phyloP scores from a whole-genome alignment of 2,113 vertebrate genomes.

The Periophthalmus modestus region DNA sequence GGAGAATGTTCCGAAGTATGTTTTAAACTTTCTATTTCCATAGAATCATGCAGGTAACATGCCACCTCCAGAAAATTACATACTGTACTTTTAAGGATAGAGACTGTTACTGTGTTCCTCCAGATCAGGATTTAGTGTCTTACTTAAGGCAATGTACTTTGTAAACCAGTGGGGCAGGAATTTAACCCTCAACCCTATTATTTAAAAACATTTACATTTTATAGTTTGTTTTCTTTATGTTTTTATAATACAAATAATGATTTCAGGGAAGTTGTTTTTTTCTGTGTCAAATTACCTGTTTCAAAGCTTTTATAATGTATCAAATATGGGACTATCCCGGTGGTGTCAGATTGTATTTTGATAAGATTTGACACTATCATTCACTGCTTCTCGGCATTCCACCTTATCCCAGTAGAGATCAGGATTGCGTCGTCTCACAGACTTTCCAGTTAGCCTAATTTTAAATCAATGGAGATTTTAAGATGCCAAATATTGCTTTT shows the following conservation, averaged over 20 bases:
- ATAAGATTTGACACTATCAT: neutral
- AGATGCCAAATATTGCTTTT: too few relatives aligned
- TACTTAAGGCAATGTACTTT: neutral
- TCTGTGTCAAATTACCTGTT: neutral
- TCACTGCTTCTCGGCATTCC: neutral
- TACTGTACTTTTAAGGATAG: too few relatives aligned
- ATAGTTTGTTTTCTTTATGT: neutral
- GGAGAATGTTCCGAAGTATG: too few relatives aligned
- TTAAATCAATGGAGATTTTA: too few relatives aligned
- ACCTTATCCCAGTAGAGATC: too few relatives aligned
- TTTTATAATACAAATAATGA: neutral
- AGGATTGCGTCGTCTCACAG: too few relatives aligned
- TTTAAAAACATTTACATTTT: neutral
- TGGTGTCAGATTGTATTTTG: neutral
- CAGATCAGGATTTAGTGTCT: neutral
- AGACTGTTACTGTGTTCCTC: too few relatives aligned
- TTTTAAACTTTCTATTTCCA: too few relatives aligned
- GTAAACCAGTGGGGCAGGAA: neutral
- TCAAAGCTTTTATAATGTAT: neutral
- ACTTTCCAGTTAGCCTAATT: too few relatives aligned
- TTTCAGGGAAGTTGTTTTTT: neutral
- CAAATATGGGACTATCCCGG: neutral
- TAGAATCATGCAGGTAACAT: too few relatives aligned
- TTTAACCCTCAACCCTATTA: neutral
- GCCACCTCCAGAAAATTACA: too few relatives aligned